These are phyloP conservation scores for Clostera curtula DNA, from an alignment of 2,888 invertebrate species.

Conservation along the genomic window DNA sequence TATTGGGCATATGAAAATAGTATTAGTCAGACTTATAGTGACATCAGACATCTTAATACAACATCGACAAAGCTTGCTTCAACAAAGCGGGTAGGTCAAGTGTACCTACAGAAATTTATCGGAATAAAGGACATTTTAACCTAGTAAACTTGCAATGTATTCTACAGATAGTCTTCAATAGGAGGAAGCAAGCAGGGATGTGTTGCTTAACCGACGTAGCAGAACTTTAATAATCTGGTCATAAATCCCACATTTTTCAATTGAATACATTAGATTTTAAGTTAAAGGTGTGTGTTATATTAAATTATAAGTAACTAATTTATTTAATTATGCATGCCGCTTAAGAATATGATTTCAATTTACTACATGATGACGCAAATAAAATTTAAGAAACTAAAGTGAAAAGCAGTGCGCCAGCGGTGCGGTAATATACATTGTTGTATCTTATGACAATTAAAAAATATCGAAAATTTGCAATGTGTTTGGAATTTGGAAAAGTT, in stretches of 20 bases:
- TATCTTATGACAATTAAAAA: conserved; percentile 29
- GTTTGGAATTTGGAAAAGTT: too few relatives aligned
- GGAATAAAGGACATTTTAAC: conserved; percentile 9
- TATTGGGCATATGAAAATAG: conserved; percentile 31
- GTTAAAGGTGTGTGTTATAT: not conserved
- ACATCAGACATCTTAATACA: conserved; percentile 22
- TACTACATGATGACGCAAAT: conserved; percentile 57
- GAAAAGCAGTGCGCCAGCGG: conserved; percentile 62
- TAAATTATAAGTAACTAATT: conserved; percentile 1
- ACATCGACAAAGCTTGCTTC: conserved; percentile 60
- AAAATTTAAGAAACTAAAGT: conserved; percentile 41
- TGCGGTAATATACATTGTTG: conserved; percentile 47
- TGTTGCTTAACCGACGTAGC: too few relatives aligned
- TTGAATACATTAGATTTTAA: not conserved
- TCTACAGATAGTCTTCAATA: too few relatives aligned
- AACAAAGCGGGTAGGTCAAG: conserved; percentile 45
- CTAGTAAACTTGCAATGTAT: conserved; percentile 3
- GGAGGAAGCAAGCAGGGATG: too few relatives aligned
- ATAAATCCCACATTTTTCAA: too few relatives aligned
- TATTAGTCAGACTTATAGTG: conserved; percentile 7
- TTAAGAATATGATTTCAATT: conserved; percentile 19
- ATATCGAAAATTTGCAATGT: conserved; percentile 2
- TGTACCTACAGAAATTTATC: conserved; percentile 16
- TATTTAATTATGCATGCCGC: conserved; percentile 18
- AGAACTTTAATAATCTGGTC: too few relatives aligned